Evolutionary conservation across 2,888 invertebrate genomes (phyloP), one percentile per base, ranked within the genome.

Genomic region (Orthonevra nobilis): DNA sequence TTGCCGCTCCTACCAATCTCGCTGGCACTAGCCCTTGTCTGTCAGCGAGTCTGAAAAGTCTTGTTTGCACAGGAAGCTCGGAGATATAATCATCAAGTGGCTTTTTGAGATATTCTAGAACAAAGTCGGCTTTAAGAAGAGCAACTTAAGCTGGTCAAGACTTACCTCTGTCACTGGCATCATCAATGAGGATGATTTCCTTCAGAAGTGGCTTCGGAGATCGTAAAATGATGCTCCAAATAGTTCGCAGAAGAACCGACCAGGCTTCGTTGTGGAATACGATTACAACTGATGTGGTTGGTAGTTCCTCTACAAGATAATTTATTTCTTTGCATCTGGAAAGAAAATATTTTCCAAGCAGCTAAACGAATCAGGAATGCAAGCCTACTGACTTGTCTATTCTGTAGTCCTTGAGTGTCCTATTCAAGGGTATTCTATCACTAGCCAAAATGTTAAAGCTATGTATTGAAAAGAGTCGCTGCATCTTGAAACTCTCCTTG

Each of bases 221-320:
- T 82, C 98, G 91, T 86, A 94, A 92, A 69, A 99, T 94, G 36
- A 97, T 97, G 84, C 97, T 98, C 91, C 96, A 96, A 19, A 99
- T 94, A 0, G 98, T 99, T 60, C 99, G 91, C 84, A 99, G 90
- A 7, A 99, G 91, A 0, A 99, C 98, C 2, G 98, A 98, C 97
- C 97, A 99, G 0, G 99, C 99, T 89, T 99, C 99, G 87, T 99
- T 99, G 87, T 99, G 99, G 87, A 99, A 99, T 0, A 99, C 98
- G 82, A 99, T 97, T 54, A 99, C 94, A 10, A 99, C 92, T 81
- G 95, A 95, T 0, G 97, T 96, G 81, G 92, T 94, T 0, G 98
- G 98, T 60, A 98, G 89, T 52, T 91, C 90, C 73, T 90, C 88
- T 69, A 89, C 86, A 82, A 72, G 28, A 20, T 92, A 92, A 83